Conservation (phyloP, 2,888 invertebrate genomes). For the Idaea straminata region DNA sequence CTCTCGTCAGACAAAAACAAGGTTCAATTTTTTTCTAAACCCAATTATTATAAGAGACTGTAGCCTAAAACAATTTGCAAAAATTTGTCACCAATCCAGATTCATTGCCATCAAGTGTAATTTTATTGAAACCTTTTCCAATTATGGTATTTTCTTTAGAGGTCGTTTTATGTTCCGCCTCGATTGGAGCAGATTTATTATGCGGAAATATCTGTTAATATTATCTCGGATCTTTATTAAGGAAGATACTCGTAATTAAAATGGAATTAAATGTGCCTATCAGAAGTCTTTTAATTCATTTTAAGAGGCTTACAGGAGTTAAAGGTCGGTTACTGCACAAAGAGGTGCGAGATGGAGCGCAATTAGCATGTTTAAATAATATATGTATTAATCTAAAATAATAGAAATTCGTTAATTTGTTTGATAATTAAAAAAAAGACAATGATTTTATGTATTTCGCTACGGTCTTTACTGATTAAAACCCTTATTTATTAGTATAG, state of each 20-base stretch:
- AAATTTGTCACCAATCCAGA: not conserved
- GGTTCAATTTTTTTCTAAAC: too few species aligned
- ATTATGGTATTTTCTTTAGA: slow-evolving; percentile 25
- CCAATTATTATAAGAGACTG: too few species aligned
- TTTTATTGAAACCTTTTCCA: slow-evolving; percentile 2
- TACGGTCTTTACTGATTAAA: too few species aligned
- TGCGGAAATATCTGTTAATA: not conserved
- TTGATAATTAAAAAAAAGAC: too few species aligned
- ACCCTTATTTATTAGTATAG: too few species aligned
- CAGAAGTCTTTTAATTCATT: not conserved
- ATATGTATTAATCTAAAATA: too few species aligned
- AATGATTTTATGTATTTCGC: too few species aligned
- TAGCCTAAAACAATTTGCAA: not conserved
- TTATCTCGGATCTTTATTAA: not conserved
- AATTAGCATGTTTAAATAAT: too few species aligned
- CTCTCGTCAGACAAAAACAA: too few species aligned
- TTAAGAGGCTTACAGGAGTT: not conserved
- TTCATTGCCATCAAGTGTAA: not conserved
- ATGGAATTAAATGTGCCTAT: not conserved
- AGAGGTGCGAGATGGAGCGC: too few species aligned
- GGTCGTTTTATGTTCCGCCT: slow-evolving; percentile 9
- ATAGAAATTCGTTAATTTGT: too few species aligned
- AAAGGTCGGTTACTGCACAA: too few species aligned
- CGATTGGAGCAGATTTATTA: not conserved
- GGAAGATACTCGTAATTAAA: not conserved